phyloP scores from a whole-genome alignment of 2,888 invertebrate genomes.

The Imbricaverruca yamaguchii region DNA sequence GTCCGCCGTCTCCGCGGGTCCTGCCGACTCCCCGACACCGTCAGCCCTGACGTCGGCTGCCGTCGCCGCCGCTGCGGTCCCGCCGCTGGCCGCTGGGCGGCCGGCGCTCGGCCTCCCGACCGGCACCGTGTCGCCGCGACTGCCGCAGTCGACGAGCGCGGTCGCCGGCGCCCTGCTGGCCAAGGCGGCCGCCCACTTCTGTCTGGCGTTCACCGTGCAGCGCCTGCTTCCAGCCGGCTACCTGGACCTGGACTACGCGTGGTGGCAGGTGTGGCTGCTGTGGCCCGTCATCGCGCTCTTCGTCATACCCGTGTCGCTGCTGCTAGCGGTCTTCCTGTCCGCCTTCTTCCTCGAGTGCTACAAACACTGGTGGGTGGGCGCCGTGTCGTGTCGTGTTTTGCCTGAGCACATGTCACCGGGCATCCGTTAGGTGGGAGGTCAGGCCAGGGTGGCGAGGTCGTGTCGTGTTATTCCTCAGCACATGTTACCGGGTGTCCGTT shows the following conservation, averaged over 20 bases:
- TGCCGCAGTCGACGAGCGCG: neutral
- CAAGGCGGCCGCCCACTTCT: neutral
- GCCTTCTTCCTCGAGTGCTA: constrained; percentile 23
- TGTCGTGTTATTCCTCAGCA: too few species aligned
- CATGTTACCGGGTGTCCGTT: too few species aligned
- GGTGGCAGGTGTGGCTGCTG: constrained; percentile 20
- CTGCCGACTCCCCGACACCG: neutral
- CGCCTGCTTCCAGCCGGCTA: neutral
- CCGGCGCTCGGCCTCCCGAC: neutral
- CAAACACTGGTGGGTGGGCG: constrained; percentile 6
- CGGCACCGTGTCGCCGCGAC: neutral
- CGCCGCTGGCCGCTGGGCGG: neutral
- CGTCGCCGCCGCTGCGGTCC: neutral
- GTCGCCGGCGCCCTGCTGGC: neutral
- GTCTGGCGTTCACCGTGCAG: constrained; percentile 1
- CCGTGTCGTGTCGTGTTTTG: too few species aligned
- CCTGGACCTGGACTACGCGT: constrained; percentile 19
- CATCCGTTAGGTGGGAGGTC: too few species aligned
- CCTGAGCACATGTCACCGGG: too few species aligned
- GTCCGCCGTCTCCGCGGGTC: neutral
- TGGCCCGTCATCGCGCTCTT: constrained; percentile 10
- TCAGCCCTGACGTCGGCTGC: neutral
- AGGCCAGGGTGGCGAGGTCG: too few species aligned
- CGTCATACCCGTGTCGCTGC: constrained; percentile 2
- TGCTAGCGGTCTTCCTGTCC: neutral